Evolutionary conservation across 30 jellyfish, hydroid and myxozoan species (phyloP).

Genomic region (Chironex yamaguchii): DNA sequence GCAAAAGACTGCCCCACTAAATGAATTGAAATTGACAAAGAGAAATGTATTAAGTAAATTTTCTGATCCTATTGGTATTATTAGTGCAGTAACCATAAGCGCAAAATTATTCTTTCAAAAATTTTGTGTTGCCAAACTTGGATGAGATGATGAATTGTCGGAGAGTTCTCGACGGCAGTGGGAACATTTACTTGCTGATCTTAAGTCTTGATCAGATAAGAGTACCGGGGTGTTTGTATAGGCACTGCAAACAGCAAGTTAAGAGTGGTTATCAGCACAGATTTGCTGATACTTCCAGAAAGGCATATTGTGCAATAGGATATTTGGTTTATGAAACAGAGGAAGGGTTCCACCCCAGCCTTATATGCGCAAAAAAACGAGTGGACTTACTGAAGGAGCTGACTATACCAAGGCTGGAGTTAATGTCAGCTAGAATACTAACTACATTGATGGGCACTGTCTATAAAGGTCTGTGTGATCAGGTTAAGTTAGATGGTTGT

Average conservation of each 20-base stretch:
- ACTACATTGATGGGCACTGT: constrained; percentile 6
- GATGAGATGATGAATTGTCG: constrained; percentile 60
- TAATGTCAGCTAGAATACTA: background rate
- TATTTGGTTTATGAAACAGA: constrained; percentile 17
- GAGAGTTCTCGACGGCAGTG: background rate
- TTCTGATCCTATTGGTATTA: constrained; percentile 34
- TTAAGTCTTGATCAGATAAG: background rate
- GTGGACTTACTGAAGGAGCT: constrained; percentile 1
- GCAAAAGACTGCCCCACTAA: background rate
- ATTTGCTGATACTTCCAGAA: background rate
- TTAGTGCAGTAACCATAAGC: constrained; percentile 13
- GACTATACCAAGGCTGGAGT: too few relatives aligned
- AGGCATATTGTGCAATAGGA: constrained; percentile 26
- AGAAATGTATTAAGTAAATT: constrained; percentile 1
- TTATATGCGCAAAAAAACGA: constrained; percentile 11
- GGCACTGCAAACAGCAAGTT: background rate
- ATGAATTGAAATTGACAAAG: background rate
- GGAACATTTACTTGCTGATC: constrained; percentile 7
- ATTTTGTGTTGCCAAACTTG: constrained; percentile 13
- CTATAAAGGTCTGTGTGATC: background rate
- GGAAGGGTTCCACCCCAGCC: background rate
- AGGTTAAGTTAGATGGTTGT: constrained; percentile 26
- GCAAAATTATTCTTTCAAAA: constrained; percentile 37
- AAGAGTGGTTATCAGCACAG: background rate
- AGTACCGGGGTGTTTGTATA: constrained; percentile 3